Conservation (phyloP, 1,140 invertebrate species). For the Drosophila mojavensis region DNA sequence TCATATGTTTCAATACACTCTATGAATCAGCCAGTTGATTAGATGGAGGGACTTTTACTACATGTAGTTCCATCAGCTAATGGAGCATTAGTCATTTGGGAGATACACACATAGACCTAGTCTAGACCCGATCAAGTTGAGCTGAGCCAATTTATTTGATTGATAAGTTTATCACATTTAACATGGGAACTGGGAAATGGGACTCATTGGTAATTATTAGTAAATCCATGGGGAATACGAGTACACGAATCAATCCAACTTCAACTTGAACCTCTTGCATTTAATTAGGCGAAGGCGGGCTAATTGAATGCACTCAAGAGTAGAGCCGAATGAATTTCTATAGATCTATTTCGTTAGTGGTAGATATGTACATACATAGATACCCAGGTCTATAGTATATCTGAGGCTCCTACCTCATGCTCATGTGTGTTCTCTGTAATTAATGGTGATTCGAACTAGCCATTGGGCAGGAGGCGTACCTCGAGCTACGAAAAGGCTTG, state of each 20-base stretch:
- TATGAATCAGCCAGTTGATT: constrained; percentile 14
- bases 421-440: constrained; percentile 7
- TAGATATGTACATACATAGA: background rate
- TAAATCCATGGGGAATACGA: background rate
- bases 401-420: background rate
- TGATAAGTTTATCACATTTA: constrained; percentile 28
- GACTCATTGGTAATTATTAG: constrained; percentile 21
- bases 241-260: constrained; percentile 14
- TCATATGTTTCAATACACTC: no score
- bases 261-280: background rate
- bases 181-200: background rate
- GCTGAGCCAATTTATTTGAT: constrained; percentile 12
- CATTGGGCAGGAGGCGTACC: constrained; percentile 25
- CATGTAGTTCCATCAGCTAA: constrained; percentile 44
- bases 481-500: constrained; percentile 41
- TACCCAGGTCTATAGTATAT: background rate
- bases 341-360: background rate
- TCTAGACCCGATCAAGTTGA: background rate
- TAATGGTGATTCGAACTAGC: constrained; percentile 7
- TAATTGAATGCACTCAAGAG: constrained; percentile 40
- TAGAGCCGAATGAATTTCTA: background rate
- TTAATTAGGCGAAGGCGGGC: constrained; percentile 26
- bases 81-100: constrained; percentile 32
- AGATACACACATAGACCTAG: background rate
- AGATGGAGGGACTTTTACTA: constrained; percentile 7